A percentile compares a stretch with the other conserved stretches of the same genome.
Evolutionary conservation across 2,113 vertebrate species (phyloP).

Genomic region (Phocoena sinus): DNA sequence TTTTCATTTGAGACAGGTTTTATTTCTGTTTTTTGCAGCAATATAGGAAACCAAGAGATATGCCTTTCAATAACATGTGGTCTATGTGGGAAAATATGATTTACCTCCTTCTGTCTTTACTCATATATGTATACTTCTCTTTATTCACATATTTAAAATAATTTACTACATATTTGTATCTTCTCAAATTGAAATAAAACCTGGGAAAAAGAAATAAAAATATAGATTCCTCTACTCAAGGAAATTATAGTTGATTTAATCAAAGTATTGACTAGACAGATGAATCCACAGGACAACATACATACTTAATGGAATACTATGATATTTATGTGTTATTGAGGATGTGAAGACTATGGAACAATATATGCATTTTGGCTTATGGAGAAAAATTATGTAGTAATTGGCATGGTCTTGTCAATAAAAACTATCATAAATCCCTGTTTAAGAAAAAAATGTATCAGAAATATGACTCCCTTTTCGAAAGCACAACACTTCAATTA

Average conservation of each 20-base stretch:
- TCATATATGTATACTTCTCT: neutral
- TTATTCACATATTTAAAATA: neutral
- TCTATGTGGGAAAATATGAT: neutral
- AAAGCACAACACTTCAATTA: neutral
- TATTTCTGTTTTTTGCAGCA: neutral
- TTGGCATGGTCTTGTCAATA: neutral
- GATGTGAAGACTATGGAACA: neutral
- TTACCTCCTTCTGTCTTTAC: neutral
- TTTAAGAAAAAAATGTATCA: neutral
- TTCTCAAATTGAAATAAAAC: neutral
- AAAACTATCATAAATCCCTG: neutral
- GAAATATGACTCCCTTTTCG: neutral
- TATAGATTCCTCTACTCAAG: rapidly evolving
- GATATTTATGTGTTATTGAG: neutral
- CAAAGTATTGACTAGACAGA: neutral
- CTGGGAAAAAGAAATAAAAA: neutral
- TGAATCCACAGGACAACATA: neutral
- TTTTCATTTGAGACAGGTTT: neutral
- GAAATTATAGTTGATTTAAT: neutral
- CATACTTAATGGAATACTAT: neutral
- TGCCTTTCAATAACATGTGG: neutral
- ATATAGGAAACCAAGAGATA: neutral
- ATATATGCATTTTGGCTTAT: neutral
- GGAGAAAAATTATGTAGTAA: neutral
- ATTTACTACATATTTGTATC: neutral